Evolutionary conservation across 1,140 invertebrate species (phyloP), one percentile per base, ranked within the genome.

Genomic region (Lordiphosa clarofinis): DNA sequence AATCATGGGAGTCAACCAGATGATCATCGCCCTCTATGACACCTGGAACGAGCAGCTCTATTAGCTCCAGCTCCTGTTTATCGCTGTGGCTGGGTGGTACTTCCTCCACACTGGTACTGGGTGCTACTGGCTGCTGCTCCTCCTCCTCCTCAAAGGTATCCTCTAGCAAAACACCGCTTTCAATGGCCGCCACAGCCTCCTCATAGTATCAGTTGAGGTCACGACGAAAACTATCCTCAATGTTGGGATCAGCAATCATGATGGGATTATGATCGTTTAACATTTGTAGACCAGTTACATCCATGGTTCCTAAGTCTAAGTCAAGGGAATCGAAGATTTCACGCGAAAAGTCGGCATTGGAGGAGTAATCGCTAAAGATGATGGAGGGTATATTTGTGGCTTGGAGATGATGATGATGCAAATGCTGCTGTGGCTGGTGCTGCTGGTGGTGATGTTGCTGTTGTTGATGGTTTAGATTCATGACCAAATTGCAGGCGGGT

Each of bases 361-460:
- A 91, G 57, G 93, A 94, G 87, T 93, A 94, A 89, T 94, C 94
- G 92, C 88, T 68, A 65, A 98, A 92, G 89, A 97, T 95, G 87
- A 98, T 98, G 86, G 96, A 94, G 67, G 95, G 95, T 90, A 96
- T 95, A 89, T 93, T 94, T 65, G 95, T 94, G 67, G 95, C 96
- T 89, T 62, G 72, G 33, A 28, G 35, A 46, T 53, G 60, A 8
- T 58, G 55, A 3, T 59, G 55, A 4, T 55, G 66, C 10, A 57
- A 72, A 1, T 75, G 72, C 1, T 68, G 69, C 4, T 59, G 53
- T 4, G 68, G 71, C 0, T 62, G 68, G 1, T 76, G 73, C 0
- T 70, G 72, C 0, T 70, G 78, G 0, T 75, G 74, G 1, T 67
- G 79, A n/a, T n/a, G n/a, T n/a, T n/a, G n/a, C 56, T 61, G 72